Percentiles rank a stretch among this genome's conserved stretches.
Evolutionary conservation across 2,113 vertebrate genomes (phyloP).

Genomic region (Puntigrus tetrazona): DNA sequence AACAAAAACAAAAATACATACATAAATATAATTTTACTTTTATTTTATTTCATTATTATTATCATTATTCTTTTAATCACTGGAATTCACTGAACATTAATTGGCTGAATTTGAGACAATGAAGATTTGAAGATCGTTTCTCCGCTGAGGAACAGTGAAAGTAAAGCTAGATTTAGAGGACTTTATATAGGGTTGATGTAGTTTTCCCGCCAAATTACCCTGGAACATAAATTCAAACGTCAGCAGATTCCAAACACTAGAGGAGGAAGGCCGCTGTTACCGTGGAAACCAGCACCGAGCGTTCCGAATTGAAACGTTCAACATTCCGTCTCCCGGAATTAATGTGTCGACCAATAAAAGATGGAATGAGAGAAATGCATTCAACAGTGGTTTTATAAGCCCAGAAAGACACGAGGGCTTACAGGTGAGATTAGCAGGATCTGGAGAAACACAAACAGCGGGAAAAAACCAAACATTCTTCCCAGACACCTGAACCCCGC

Average conservation of each 20-base stretch:
- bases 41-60: too few relatives aligned
- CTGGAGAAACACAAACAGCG: constrained; percentile 21
- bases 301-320: background rate
- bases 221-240: background rate
- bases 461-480: constrained; percentile 19
- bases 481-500: constrained; percentile 4
- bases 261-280: background rate
- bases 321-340: background rate
- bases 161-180: too few relatives aligned
- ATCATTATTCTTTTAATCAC: too few relatives aligned
- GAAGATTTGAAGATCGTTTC: too few relatives aligned
- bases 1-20: too few relatives aligned
- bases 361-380: background rate
- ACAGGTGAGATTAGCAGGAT: background rate
- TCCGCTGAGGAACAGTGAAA: too few relatives aligned
- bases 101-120: too few relatives aligned
- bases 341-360: background rate
- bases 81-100: too few relatives aligned
- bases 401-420: background rate
- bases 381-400: background rate
- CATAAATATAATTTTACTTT: too few relatives aligned
- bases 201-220: background rate
- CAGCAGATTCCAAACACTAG: constrained; percentile 4
- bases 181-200: background rate
- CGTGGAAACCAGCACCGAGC: background rate